Base-by-base conservation (phyloP, 2,888 invertebrate species). In the Diploptera punctata region DNA sequence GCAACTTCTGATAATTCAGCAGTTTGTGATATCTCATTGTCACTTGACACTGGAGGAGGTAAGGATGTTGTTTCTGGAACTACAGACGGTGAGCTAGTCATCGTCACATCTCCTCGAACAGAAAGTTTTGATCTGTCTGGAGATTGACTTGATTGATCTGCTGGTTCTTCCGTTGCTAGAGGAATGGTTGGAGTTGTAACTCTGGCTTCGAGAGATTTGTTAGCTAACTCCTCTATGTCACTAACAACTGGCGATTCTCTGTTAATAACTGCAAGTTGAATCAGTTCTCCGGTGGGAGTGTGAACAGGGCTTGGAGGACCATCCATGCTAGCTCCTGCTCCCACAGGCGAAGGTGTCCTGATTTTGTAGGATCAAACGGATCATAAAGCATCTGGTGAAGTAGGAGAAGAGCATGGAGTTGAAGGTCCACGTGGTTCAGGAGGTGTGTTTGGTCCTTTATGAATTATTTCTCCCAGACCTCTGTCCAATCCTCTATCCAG, bases 331-430 rank as follows among this genome's bases (percentile, higher is more conserved):
- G 81, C 77, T 86, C 84, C 78, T 75, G 69, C 78, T 79, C 75
- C 78, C 0, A 78, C 80, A 0, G 88, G 89, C 0, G 90, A 88
- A 0, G 88, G 89, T 16, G 91, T 90, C 91, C 84, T 0, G 94
- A 94, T 81, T 93, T 93, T 9, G 95, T 95, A 0, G 95, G 95
- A 83, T 95, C 95, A 82, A 94, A 95, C 1, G 95, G 95, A 88
- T 95, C 95, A 82, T 95, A 95, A n/a, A 2, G 91, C 94, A 82
- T 94, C 93, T 0, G 93, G 93, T 16, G 93, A 90, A 74, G 89
- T 89, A 0, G 89, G 90, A 0, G 89, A 89, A 7, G 90, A 89
- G 73, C 87, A 87, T 67, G 90, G 90, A 0, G 76, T 75, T 19
- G 72, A 52, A 3, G 75, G 76, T 21, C 74, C 75, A 29, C 74